Base-by-base conservation (phyloP, 2,113 vertebrate genomes). In the Talpa occidentalis region DNA sequence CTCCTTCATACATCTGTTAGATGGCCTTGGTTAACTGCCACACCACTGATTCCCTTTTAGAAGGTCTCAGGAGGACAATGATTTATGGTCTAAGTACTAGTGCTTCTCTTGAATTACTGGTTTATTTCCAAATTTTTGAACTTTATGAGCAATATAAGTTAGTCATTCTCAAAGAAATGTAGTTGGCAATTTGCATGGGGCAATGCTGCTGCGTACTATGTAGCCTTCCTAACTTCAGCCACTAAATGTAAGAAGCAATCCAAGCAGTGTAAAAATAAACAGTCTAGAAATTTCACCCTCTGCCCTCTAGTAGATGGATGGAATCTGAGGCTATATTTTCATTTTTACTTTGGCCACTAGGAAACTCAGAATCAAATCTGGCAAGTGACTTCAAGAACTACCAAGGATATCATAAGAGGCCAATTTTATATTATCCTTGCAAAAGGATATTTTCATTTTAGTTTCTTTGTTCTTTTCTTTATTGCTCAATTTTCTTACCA, bases 121-220 rank as follows among this genome's bases (percentile, higher is more conserved):
- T 52, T 88, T 87, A 77, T 78, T 94, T 76, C 62, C 42, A 78
- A 73, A 14, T 32, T 66, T 76, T 87, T 83, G 35, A 30, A 62
- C 37, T 92, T 93, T 56, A 69, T 44, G 54, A 79, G 35, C 79
- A 35, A 35, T 35, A 59, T 28, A 81, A 66, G 35, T n/a, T 32
- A 82, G 26, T 49, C 37, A 40, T 73, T 90, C 56, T 74, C 40
- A 74, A 76, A 83, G 52, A 66, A 42, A 16, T 89, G 19, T 60
- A 40, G 44, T 78, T 95, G n/a, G 60, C 19, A 64, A 40, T 74
- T 79, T 37, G 37, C 52, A 54, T 6, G 54, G 60, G 24, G 69
- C 2, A 42, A 19, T 30, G 80, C 28, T 49, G 32, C 24, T 59
- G 2, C 26, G 69, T 35, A 67, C 19, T 79, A 86, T 37, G 42